A percentile compares a stretch with the other conserved stretches of the same genome.
These are phyloP conservation scores for Sardinella longiceps DNA, from an alignment of 2,797 vertebrate species.

Conservation along the genomic window DNA sequence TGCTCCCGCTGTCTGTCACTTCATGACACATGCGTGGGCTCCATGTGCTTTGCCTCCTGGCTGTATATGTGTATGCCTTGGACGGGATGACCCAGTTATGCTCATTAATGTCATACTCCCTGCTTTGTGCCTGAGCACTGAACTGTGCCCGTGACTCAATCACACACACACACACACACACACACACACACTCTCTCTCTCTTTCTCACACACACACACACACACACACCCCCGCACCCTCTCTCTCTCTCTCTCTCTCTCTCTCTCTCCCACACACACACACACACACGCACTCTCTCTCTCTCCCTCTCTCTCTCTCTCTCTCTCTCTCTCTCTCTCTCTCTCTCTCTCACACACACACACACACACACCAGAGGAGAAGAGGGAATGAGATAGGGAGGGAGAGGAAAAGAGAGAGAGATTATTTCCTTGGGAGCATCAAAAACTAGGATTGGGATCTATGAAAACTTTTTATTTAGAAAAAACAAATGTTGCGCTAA, in stretches of 20 bases:
- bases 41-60: slow-evolving; percentile 27
- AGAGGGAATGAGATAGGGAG: background rate
- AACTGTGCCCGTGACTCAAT: slow-evolving; percentile 71
- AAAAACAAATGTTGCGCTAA: too few relatives aligned
- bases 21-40: slow-evolving; percentile 46
- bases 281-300: slow-evolving; percentile 1
- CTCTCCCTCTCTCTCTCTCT: too few relatives aligned
- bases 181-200: background rate
- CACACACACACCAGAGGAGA: background rate
- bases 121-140: slow-evolving; percentile 76
- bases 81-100: slow-evolving; percentile 75
- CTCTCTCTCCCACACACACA: background rate
- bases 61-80: slow-evolving; percentile 39
- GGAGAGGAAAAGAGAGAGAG: background rate
- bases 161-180: slow-evolving; percentile 43
- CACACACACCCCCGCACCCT: background rate
- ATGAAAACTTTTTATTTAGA: background rate
- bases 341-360: background rate
- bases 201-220: background rate
- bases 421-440: background rate
- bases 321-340: too few relatives aligned
- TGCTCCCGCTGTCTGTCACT: slow-evolving; percentile 57
- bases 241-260: too few relatives aligned
- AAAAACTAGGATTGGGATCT: background rate
- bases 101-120: slow-evolving; percentile 74